Percentiles rank a stretch among this genome's conserved stretches.
These are phyloP conservation scores for Drosophila erecta DNA, from an alignment of 1,140 invertebrate genomes.

Conservation along the genomic window DNA sequence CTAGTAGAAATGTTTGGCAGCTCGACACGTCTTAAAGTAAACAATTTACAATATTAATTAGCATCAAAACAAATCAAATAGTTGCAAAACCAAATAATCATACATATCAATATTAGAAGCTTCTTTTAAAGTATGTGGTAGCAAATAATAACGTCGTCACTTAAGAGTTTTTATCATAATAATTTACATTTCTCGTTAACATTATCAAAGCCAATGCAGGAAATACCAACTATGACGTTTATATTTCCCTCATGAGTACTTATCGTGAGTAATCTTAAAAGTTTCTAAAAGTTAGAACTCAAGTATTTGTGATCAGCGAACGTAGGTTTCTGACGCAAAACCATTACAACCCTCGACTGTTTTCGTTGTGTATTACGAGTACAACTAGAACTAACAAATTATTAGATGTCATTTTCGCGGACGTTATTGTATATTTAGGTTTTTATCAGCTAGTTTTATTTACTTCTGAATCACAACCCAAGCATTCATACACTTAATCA, in stretches of 20 bases:
- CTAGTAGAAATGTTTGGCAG: too few relatives aligned
- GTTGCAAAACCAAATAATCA: too few relatives aligned
- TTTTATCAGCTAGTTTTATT: constrained; percentile 23
- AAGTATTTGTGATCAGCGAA: too few relatives aligned
- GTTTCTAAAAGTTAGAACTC: too few relatives aligned
- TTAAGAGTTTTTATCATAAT: background rate
- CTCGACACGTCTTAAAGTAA: too few relatives aligned
- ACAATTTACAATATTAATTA: too few relatives aligned
- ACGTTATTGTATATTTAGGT: constrained; percentile 12
- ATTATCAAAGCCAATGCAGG: background rate
- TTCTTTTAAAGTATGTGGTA: background rate
- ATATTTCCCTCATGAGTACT: background rate
- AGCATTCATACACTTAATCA: constrained; percentile 7
- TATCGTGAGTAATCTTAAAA: too few relatives aligned
- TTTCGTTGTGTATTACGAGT: constrained; percentile 7
- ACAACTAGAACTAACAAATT: constrained; percentile 6
- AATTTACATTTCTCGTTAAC: background rate
- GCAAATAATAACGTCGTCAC: background rate
- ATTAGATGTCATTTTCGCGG: constrained; percentile 4
- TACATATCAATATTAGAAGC: too few relatives aligned
- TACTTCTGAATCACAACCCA: constrained; percentile 23
- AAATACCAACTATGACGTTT: background rate
- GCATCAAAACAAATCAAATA: too few relatives aligned
- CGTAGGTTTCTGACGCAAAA: too few relatives aligned
- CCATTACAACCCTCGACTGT: background rate